These are phyloP conservation scores for Malurus splendens DNA, from an alignment of 2,797 vertebrate genomes.

Conservation along the genomic window DNA sequence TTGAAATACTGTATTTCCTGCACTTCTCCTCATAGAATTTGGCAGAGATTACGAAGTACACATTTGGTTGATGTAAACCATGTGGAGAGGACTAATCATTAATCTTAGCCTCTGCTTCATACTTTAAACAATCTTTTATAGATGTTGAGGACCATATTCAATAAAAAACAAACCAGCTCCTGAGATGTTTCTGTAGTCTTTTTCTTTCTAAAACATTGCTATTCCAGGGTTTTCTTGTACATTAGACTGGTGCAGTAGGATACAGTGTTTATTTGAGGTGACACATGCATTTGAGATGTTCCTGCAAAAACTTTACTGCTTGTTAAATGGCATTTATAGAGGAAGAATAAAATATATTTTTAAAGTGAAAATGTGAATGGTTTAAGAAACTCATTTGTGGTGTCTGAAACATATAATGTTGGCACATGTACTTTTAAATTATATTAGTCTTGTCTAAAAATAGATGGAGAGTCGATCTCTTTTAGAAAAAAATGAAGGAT, in stretches of 20 bases:
- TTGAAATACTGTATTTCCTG: neutral
- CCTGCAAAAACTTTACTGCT: neutral
- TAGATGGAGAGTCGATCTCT: neutral
- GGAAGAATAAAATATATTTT: neutral
- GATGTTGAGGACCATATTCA: neutral
- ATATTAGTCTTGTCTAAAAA: neutral
- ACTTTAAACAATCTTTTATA: neutral
- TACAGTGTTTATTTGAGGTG: neutral
- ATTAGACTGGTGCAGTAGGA: neutral
- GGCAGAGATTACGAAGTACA: neutral
- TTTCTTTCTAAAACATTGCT: neutral
- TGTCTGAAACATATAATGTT: neutral
- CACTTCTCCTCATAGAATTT: neutral
- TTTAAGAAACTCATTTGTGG: neutral
- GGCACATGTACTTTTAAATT: neutral
- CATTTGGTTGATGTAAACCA: neutral
- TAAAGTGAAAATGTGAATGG: neutral
- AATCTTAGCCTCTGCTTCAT: neutral
- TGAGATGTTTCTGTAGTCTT: neutral
- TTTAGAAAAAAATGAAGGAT: neutral
- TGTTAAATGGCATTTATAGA: neutral
- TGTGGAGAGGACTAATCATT: neutral
- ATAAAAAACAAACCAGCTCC: neutral
- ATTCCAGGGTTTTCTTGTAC: neutral
- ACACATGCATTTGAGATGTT: neutral